Conservation (phyloP, 2,113 vertebrate genomes). For the Campylorhamphus procurvoides region DNA sequence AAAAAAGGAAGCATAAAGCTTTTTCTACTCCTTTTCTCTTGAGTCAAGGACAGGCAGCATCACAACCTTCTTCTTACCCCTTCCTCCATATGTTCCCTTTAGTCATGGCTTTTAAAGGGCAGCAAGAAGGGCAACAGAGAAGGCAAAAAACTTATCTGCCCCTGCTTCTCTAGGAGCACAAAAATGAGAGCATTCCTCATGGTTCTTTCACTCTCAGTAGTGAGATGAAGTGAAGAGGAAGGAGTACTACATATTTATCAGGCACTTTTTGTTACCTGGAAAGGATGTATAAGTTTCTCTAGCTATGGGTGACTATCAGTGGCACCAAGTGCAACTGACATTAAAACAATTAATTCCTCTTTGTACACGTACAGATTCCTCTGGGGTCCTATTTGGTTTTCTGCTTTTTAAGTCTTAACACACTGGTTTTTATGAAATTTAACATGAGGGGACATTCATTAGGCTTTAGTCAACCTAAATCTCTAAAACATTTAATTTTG, state of each 20-base stretch:
- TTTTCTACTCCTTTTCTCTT: not conserved
- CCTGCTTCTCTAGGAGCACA: not conserved
- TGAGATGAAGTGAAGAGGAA: not conserved
- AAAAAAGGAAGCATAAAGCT: not conserved
- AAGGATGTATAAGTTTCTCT: not conserved
- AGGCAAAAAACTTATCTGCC: not conserved
- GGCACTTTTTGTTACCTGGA: not conserved
- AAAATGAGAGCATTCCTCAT: not conserved
- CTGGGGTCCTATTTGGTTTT: not conserved
- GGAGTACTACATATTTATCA: not conserved
- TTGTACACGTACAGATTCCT: not conserved
- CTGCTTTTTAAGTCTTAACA: not conserved
- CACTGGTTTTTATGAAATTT: not conserved
- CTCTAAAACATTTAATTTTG: not conserved
- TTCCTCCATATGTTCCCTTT: not conserved
- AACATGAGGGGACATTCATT: not conserved
- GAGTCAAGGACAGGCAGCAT: not conserved
- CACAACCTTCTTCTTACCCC: not conserved
- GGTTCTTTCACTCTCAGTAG: not conserved
- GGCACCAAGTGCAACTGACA: not conserved
- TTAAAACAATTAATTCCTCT: not conserved
- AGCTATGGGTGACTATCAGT: not conserved
- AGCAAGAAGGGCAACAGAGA: not conserved
- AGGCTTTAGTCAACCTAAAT: not conserved
- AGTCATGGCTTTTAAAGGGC: not conserved